Base-by-base conservation (phyloP, 2,888 invertebrate species). In the Melipona bicolor region DNA sequence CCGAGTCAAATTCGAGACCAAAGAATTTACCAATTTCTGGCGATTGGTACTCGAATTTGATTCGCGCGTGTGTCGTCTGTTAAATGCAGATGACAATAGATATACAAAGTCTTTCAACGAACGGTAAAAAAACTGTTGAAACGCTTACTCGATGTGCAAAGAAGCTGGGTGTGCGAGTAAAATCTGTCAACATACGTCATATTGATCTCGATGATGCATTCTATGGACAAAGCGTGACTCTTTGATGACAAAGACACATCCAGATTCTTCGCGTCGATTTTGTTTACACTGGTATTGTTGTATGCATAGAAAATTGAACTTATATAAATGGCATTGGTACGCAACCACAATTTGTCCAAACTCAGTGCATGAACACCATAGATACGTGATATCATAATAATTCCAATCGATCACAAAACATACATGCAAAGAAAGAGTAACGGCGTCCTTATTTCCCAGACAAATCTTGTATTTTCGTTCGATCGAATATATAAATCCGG, bases 41-140 rank as follows among this genome's bases (percentile, higher is more conserved):
- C 19, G 50, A 43, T 17, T 73, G 52, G n/a, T 43, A 43, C 72
- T 61, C 83, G 68, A 72, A 74, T 65, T 56, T 73, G 74, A 81
- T 77, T 83, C 80, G 27, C 79, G 32, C 75, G 59, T 78, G 77
- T 81, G 80, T 81, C 67, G 64, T 77, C 81, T 71, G 65, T 85
- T 90, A 89, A 89, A 89, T 89, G 89, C 89, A 86, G 56, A 79
- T 85, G 83, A 67, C 68, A 54, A 70, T 82, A 36, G 9, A 36
- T 36, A 9, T 36, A 36, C 6, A 71, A 84, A 83, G 78, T 87
- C 79, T 85, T 83, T 75, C 75, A 82, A 80, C 69, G 50, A 79
- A 84, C 77, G 21, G 81, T 83, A 88, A 88, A 88, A 90, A 62
- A 64, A 36, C 82, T 61, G 73, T 74, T 73, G 76, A 71, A 82